These are phyloP conservation scores for Falco naumanni DNA, from an alignment of 2,797 vertebrate genomes.

Conservation along the genomic window DNA sequence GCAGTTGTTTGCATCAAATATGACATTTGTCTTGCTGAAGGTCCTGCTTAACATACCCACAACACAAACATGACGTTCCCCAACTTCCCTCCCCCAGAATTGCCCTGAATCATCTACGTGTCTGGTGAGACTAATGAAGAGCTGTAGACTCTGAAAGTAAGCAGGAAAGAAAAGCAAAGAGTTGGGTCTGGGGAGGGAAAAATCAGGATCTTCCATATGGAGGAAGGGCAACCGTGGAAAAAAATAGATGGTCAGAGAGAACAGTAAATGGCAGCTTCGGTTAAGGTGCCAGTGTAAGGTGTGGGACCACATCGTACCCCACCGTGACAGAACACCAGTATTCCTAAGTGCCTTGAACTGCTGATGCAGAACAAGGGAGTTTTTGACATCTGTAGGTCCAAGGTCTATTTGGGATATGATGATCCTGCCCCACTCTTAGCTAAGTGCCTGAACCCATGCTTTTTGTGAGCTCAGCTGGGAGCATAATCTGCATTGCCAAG, in stretches of 20 bases:
- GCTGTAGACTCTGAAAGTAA: background rate
- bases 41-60: conserved; percentile 17
- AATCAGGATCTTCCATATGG: background rate
- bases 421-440: background rate
- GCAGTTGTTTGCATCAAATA: background rate
- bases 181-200: background rate
- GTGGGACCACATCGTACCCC: fast-evolving
- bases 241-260: background rate
- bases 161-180: background rate
- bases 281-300: background rate
- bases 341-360: background rate
- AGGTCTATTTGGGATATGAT: background rate
- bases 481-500: background rate
- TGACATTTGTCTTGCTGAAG: conserved; percentile 25
- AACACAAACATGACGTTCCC: background rate
- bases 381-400: background rate
- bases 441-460: background rate
- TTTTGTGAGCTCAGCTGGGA: background rate
- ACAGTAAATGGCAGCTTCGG: background rate
- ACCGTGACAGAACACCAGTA: background rate
- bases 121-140: background rate
- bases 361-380: background rate
- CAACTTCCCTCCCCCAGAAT: background rate
- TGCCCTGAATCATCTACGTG: background rate
- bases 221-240: background rate